These are phyloP conservation scores for Mercenaria mercenaria DNA, from an alignment of 1,140 invertebrate genomes.

Conservation along the genomic window DNA sequence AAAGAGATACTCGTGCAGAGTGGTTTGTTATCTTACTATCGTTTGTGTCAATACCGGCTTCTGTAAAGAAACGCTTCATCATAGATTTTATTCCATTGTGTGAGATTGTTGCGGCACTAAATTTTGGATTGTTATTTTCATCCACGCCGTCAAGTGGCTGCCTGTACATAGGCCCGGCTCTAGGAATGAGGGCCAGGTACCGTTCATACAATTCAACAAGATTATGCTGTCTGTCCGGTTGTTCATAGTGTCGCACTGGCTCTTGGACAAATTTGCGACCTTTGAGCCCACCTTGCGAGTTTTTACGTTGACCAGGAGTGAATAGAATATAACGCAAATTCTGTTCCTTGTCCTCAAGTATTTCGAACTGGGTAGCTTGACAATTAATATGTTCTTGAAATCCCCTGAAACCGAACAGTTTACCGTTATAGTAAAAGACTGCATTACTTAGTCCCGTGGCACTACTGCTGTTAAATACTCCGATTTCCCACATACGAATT, in stretches of 20 bases:
- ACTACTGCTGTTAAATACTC: neutral
- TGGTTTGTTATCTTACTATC: neutral
- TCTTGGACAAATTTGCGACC: neutral
- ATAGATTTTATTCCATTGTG: neutral
- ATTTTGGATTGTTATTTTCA: neutral
- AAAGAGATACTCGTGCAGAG: neutral
- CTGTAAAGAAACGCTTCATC: neutral
- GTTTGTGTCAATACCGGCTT: neutral
- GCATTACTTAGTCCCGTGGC: neutral
- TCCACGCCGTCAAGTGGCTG: neutral
- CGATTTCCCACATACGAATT: neutral
- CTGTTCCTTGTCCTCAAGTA: neutral
- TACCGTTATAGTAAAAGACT: conserved; percentile 21
- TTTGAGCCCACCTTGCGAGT: conserved; percentile 32
- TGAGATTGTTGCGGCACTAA: neutral
- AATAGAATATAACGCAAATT: neutral
- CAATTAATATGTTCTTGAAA: neutral
- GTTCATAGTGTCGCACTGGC: neutral
- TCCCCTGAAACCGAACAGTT: conserved; percentile 21
- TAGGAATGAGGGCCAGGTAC: neutral
- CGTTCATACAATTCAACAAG: neutral
- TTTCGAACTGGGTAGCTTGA: neutral
- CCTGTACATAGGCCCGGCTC: neutral
- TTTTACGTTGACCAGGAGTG: neutral
- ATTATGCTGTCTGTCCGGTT: neutral